Evolutionary conservation across 2,113 vertebrate genomes (phyloP), one percentile per base, ranked within the genome.

Genomic region (Spermophilus dauricus): DNA sequence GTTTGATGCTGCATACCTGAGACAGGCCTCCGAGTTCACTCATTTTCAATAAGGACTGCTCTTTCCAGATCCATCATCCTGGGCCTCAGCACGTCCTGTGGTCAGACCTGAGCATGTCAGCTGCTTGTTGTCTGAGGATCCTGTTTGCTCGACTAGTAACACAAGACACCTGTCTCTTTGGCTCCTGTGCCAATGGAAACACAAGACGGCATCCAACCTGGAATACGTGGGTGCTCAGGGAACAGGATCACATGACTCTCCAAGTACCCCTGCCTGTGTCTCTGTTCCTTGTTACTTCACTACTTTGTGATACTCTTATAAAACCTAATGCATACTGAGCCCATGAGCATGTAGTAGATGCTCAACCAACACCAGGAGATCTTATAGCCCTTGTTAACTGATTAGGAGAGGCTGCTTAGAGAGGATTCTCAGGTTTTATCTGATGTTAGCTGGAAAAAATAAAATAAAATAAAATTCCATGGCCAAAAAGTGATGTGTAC

Each of bases 41-140:
- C n/a, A 34, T 0, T 5, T 7, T 22, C 61, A 63, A 26, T 63
- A 26, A 63, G 24, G 24, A 24, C 61, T 28, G 11, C 4, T 8
- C 17, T 70, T 34, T 39, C 51, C 8, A 28, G 53, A 30, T 48
- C 51, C 42, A 6, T 34, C 10, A 32, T 67, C 53, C 37, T 8
- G 6, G 22, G 5, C 12, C 58, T 8, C 4, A 8, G 0, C 26
- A 11, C 13, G 70, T 75, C 13, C 0, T 0, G 18, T 34, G 2
- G 34, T 32, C 45, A 67, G 30, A 22, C 37, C 18, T 56, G 39
- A 20, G 39, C 37, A 34, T 39, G 48, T 42, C 28, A 69, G 30
- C 39, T 58, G 0, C 39, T 45, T 18, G 28, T 28, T 9, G 34
- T 37, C 11, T 58, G 22, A 81, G 30, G 39, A 81, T 24, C 7